phyloP scores from a whole-genome alignment of 2,113 vertebrate genomes.

The Hyperopisus bebe region DNA sequence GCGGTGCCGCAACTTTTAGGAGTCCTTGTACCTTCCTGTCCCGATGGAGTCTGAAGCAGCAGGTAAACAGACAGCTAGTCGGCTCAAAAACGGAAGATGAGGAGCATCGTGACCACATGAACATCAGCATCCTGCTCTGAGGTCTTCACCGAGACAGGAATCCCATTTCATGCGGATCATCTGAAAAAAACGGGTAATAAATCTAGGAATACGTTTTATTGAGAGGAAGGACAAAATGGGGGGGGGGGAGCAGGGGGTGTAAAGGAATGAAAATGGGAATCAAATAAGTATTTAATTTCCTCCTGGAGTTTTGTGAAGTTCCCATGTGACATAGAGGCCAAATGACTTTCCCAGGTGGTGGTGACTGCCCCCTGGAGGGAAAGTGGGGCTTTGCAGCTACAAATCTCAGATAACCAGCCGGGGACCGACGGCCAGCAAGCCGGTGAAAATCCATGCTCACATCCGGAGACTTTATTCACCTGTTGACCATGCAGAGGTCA shows the following conservation, averaged over 20 bases:
- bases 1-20: not conserved
- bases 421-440: slow-evolving; percentile 31
- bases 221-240: not conserved
- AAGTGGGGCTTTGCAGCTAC: slow-evolving; percentile 27
- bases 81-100: not conserved
- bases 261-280: slow-evolving; percentile 29
- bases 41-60: not conserved
- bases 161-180: slow-evolving; percentile 16
- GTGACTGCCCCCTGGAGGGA: slow-evolving; percentile 25
- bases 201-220: slow-evolving; percentile 10
- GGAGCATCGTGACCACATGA: not conserved
- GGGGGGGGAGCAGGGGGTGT: not conserved
- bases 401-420: slow-evolving; percentile 54
- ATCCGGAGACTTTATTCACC: slow-evolving; percentile 28
- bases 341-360: slow-evolving; percentile 60
- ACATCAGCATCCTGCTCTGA: not conserved
- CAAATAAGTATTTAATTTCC: slow-evolving; percentile 67
- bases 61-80: not conserved
- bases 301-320: slow-evolving; percentile 56
- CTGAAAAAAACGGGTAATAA: not conserved
- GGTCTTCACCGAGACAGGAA: not conserved
- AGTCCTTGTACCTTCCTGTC: not conserved
- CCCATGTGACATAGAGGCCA: slow-evolving; percentile 59
- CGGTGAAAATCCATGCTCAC: slow-evolving; percentile 35
- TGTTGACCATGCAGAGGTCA: not conserved